Conservation (phyloP, 2,113 vertebrate species). For the Tragelaphus scriptus region DNA sequence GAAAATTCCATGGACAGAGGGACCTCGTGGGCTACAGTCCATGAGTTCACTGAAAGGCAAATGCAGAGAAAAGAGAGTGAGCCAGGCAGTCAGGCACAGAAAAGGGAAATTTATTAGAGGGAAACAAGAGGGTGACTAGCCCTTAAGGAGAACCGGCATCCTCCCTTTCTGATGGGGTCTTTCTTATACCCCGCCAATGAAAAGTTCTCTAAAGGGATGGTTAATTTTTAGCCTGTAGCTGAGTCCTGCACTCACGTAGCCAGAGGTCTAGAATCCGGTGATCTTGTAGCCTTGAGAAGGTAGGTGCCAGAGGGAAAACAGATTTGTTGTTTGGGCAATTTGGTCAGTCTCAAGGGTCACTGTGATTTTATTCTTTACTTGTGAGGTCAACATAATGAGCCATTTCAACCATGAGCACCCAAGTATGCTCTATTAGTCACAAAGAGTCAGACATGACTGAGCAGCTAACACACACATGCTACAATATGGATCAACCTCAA, state of each 20-base stretch:
- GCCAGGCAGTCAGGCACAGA: background rate
- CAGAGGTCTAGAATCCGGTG: background rate
- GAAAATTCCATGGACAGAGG: background rate
- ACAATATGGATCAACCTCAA: background rate
- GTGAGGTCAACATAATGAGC: background rate
- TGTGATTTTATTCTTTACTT: background rate
- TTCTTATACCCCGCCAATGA: background rate
- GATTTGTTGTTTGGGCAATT: background rate
- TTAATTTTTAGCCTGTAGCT: background rate
- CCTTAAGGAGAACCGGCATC: background rate
- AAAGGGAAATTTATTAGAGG: background rate
- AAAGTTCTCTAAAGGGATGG: background rate
- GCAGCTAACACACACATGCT: background rate
- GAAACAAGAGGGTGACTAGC: background rate
- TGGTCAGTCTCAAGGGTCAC: background rate
- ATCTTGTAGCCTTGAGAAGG: background rate
- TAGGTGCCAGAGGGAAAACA: background rate
- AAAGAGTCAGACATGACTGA: background rate
- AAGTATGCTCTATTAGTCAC: background rate
- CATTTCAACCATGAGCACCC: background rate
- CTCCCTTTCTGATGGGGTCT: background rate
- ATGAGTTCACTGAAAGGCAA: background rate
- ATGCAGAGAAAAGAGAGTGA: background rate
- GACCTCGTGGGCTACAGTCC: background rate
- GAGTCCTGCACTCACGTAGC: background rate